Conservation (phyloP, 2,113 vertebrate genomes). For the Semnornis frantzii region DNA sequence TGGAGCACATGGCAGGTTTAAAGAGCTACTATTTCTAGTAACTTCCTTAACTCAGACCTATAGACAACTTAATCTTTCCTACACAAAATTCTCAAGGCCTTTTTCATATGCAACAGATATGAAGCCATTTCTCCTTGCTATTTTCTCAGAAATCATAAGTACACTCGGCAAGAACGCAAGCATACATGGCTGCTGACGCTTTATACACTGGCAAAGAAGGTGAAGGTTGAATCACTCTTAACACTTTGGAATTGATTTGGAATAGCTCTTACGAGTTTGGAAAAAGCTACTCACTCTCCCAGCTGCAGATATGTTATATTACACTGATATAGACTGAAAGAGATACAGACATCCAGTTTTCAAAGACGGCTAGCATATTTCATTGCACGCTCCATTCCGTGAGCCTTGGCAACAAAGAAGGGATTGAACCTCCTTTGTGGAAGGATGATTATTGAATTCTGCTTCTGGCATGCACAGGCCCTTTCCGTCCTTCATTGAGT, state of each 20-base stretch:
- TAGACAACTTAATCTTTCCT: neutral
- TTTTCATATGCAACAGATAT: neutral
- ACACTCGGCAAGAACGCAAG: conserved; percentile 26
- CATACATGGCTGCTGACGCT: neutral
- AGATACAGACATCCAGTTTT: neutral
- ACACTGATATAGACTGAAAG: neutral
- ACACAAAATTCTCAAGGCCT: conserved; percentile 20
- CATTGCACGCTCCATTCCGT: neutral
- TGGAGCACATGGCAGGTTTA: neutral
- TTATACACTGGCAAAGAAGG: conserved; percentile 24
- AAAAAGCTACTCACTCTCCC: conserved; percentile 17
- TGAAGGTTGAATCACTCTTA: conserved; percentile 61
- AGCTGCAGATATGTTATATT: neutral
- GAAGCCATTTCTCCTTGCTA: conserved; percentile 26
- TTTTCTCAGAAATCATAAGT: conserved; percentile 28
- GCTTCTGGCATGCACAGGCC: conserved; percentile 27
- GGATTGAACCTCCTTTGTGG: neutral
- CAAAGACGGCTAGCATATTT: neutral
- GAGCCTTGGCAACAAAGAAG: neutral
- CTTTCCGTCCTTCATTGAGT: conserved; percentile 32
- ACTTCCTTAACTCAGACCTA: neutral
- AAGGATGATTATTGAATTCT: conserved; percentile 16
- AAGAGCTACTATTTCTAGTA: neutral
- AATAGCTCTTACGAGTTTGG: conserved; percentile 41
- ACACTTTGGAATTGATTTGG: conserved; percentile 28